These are phyloP conservation scores for Otocyon megalotis DNA, from an alignment of 2,113 vertebrate genomes.

Conservation along the genomic window DNA sequence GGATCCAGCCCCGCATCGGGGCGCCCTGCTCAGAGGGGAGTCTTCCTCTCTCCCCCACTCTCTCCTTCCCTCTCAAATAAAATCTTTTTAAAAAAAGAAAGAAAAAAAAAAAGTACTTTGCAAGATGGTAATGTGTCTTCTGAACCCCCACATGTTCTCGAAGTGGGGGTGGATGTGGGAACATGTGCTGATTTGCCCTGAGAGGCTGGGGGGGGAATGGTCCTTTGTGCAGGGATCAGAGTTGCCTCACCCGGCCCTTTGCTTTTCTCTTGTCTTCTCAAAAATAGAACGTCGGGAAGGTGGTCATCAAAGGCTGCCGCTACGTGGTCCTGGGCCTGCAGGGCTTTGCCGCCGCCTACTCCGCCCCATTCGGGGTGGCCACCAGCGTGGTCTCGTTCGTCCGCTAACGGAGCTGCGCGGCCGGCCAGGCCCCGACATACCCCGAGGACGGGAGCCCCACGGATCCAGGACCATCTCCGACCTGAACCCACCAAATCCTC, in stretches of 20 bases:
- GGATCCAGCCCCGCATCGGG: too few species aligned
- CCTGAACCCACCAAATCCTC: not conserved
- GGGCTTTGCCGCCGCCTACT: constrained; percentile 91
- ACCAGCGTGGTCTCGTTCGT: constrained; percentile 87
- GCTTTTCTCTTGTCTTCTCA: constrained; percentile 31
- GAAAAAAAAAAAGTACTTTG: too few species aligned
- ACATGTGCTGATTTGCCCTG: accelerated
- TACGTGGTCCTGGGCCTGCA: constrained; percentile 94
- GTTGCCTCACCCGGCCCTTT: not conserved
- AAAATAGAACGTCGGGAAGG: constrained; percentile 92
- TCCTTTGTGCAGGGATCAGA: too few species aligned
- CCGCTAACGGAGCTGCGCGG: constrained; percentile 76
- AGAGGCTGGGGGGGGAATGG: accelerated
- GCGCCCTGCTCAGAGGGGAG: too few species aligned
- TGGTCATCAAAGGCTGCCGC: constrained; percentile 91
- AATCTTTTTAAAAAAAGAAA: too few species aligned
- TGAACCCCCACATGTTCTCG: accelerated
- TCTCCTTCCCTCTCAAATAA: too few species aligned
- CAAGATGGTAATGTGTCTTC: not conserved
- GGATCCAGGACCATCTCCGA: not conserved
- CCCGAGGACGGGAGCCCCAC: accelerated
- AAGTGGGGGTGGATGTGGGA: not conserved
- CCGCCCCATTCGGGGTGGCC: constrained; percentile 88
- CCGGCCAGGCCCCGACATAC: too few species aligned
- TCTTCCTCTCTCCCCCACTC: too few species aligned